Conservation (phyloP, 2,888 invertebrate genomes). For the Therioaphis trifolii region DNA sequence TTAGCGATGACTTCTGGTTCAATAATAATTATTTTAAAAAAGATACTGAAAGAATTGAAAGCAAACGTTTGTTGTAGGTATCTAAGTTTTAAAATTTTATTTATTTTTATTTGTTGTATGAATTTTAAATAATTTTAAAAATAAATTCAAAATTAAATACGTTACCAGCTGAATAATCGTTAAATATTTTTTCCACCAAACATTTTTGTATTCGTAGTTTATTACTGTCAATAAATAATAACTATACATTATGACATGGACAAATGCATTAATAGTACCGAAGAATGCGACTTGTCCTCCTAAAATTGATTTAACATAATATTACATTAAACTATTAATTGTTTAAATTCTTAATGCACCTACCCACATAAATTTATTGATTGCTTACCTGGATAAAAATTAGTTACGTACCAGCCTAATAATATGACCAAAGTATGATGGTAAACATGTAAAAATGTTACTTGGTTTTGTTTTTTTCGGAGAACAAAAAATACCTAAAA, state of each 20-base stretch:
- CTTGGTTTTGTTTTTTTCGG: constrained; percentile 88
- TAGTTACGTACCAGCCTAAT: constrained; percentile 82
- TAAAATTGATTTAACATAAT: constrained; percentile 62
- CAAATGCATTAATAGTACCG: constrained; percentile 71
- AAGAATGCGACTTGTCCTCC: constrained; percentile 70
- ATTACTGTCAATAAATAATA: constrained; percentile 71
- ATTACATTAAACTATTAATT: neutral
- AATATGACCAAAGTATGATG: constrained; percentile 86
- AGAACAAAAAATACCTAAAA: constrained; percentile 82
- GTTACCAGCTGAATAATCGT: constrained; percentile 70
- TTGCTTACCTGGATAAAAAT: constrained; percentile 70
- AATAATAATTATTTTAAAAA: too few relatives aligned
- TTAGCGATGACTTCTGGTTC: too few relatives aligned
- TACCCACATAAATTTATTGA: neutral
- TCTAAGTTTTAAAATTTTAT: too few relatives aligned
- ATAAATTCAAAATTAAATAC: neutral
- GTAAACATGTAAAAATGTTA: constrained; percentile 90
- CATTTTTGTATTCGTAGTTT: constrained; percentile 71
- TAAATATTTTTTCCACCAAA: constrained; percentile 73
- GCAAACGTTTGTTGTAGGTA: too few relatives aligned
- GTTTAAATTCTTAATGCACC: too few relatives aligned
- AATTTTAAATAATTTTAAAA: too few relatives aligned
- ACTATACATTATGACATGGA: constrained; percentile 72
- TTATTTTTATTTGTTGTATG: too few relatives aligned
- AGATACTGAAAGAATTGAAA: too few relatives aligned